Evolutionary conservation across 2,113 vertebrate species (phyloP).

Genomic region (Coptodon bakossiorum): DNA sequence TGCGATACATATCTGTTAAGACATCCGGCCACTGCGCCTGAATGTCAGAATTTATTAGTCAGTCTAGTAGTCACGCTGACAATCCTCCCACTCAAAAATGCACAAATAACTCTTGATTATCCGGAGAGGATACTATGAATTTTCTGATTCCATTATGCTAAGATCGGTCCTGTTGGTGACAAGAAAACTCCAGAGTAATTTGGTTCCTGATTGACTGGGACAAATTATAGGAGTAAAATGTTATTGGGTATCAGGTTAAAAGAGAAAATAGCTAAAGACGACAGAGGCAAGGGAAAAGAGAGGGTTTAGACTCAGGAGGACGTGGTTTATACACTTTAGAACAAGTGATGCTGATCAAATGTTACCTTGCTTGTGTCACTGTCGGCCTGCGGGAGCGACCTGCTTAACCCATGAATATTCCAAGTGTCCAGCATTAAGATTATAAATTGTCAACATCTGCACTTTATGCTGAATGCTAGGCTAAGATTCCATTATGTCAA

Average conservation of each 20-base stretch:
- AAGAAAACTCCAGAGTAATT: not conserved
- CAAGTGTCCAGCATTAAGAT: not conserved
- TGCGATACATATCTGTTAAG: constrained; percentile 44
- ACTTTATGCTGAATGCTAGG: not conserved
- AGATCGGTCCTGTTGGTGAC: not conserved
- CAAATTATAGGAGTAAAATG: not conserved
- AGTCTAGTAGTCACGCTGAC: constrained; percentile 23
- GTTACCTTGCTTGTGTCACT: not conserved
- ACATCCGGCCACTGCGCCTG: constrained; percentile 10
- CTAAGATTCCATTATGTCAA: not conserved
- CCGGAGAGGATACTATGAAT: not conserved
- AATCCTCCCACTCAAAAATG: constrained; percentile 24
- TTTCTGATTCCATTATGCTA: constrained; percentile 4
- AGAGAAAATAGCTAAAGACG: not conserved
- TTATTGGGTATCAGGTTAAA: not conserved
- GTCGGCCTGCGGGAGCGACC: not conserved
- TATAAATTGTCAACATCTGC: not conserved
- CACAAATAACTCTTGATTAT: constrained; percentile 38
- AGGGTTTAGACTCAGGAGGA: not conserved
- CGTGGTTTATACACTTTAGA: not conserved
- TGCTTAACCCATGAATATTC: not conserved
- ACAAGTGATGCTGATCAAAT: constrained; percentile 16
- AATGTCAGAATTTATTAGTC: constrained; percentile 61
- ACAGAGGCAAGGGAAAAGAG: not conserved
- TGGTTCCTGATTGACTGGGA: not conserved